Conservation (phyloP, 2,113 vertebrate genomes). For the Thinocorus orbignyianus region DNA sequence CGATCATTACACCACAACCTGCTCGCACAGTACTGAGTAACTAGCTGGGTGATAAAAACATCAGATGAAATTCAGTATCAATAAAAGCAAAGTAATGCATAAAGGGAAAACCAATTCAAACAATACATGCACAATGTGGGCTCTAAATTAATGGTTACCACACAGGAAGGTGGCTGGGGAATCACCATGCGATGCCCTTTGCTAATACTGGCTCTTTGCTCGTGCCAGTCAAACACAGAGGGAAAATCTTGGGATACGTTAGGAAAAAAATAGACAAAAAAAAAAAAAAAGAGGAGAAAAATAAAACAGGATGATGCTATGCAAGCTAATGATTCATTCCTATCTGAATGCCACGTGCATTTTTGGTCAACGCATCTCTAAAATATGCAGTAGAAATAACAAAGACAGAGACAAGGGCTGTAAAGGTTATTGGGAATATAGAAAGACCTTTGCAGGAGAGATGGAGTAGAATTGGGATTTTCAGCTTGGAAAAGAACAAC, state of each 20-base stretch:
- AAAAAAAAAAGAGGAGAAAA: not conserved
- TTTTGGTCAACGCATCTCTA: not conserved
- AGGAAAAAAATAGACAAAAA: not conserved
- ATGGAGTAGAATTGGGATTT: not conserved
- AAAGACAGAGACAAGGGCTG: not conserved
- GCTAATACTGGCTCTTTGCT: not conserved
- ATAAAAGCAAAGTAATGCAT: slow-evolving; percentile 37
- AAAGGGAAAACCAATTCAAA: slow-evolving; percentile 30
- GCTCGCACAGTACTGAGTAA: not conserved
- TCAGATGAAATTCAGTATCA: slow-evolving; percentile 26
- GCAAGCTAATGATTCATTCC: not conserved
- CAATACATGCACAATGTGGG: not conserved
- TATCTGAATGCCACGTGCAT: not conserved
- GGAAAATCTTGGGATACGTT: not conserved
- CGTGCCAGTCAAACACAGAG: rapidly evolving
- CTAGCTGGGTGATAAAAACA: slow-evolving; percentile 38
- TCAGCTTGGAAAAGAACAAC: not conserved
- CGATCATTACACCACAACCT: not conserved
- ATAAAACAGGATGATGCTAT: not conserved
- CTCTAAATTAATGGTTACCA: not conserved
- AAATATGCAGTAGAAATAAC: not conserved
- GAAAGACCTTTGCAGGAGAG: not conserved
- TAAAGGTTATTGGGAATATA: not conserved
- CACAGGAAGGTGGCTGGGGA: not conserved
- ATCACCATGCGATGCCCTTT: not conserved